phyloP scores from a whole-genome alignment of 1,140 invertebrate species.

The Lethrus apterus region DNA sequence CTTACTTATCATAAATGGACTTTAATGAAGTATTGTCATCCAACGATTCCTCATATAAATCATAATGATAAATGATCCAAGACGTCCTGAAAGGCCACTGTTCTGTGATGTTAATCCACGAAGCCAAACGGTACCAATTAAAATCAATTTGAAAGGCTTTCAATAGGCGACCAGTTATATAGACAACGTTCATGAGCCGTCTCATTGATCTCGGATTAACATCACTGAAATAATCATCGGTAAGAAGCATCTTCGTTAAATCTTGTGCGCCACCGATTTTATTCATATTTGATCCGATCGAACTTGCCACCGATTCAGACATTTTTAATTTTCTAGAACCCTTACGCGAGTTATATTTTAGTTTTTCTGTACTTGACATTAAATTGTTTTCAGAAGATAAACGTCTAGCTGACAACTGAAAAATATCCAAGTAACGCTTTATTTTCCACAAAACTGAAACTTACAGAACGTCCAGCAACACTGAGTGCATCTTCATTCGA shows the following conservation, averaged over 20 bases:
- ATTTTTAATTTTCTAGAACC: slow-evolving; percentile 63
- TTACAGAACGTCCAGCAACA: slow-evolving; percentile 31
- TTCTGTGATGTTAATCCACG: slow-evolving; percentile 97
- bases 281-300: slow-evolving; percentile 80
- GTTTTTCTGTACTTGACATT: slow-evolving; percentile 69
- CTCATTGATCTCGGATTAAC: slow-evolving; percentile 96
- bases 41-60: slow-evolving; percentile 77
- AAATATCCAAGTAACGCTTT: slow-evolving; percentile 5
- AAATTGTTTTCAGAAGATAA: slow-evolving; percentile 69
- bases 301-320: slow-evolving; percentile 83
- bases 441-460: slow-evolving; percentile 12
- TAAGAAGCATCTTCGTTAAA: slow-evolving; percentile 78
- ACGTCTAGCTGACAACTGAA: slow-evolving; percentile 54
- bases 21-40: slow-evolving; percentile 83
- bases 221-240: slow-evolving; percentile 95
- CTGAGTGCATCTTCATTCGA: slow-evolving; percentile 30
- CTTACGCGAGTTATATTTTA: slow-evolving; percentile 46
- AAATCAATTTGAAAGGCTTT: slow-evolving; percentile 99
- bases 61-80: slow-evolving; percentile 93
- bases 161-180: slow-evolving; percentile 75
- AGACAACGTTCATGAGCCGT: slow-evolving; percentile 94
- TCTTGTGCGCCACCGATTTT: slow-evolving; percentile 62
- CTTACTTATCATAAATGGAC: slow-evolving; percentile 86
- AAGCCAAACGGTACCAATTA: slow-evolving; percentile 94
- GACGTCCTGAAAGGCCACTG: slow-evolving; percentile 97